Evolutionary conservation across 2,888 invertebrate species (phyloP), one percentile per base, ranked within the genome.

Genomic region (Netelia virgata): DNA sequence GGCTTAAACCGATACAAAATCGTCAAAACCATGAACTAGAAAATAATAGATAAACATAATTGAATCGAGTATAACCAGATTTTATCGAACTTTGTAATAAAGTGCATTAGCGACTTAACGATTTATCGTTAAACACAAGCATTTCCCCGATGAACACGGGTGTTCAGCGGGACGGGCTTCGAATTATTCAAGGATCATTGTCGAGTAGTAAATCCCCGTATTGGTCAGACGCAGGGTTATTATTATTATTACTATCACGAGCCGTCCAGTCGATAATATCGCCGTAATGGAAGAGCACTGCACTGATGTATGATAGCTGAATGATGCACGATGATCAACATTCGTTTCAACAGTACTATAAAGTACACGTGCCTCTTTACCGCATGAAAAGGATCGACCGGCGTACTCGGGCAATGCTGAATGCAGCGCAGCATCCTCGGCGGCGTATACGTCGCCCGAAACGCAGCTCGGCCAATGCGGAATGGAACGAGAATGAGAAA

Each of bases 321-420:
- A 59, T 59, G 18, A 59, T 59, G 11, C 20, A 36, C 18, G 57
- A 59, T 18, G 18, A 59, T 59, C 57, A 59, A 20, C 20, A 59
- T 59, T 59, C 57, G 57, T 59, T 59, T 11, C 10, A 59, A 6
- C 57, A 20, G 57, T 18, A 59, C 3, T 18, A 18, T 20, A 18
- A 59, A 59, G 57, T 59, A 18, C 11, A 59, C 20, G 2, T 28
- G 14, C 28, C 18, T 57, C 18, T 57, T 57, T 57, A n/a, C 61
- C 61, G 8, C 61, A 23, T 28, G n/a, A 61, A 61, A 61, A 16
- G 61, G 23, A 11, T 61, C 61, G 28, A 61, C 61, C 36, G n/a
- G 23, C 28, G 28, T 5, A 61, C 5, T 36, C 36, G 47, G 14
- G 47, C 8, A 47, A 47, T 11, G 14, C 47, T 11, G 11, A 53